phyloP scores from a whole-genome alignment of 2,113 vertebrate genomes.

The Nycticryphes semicollaris region DNA sequence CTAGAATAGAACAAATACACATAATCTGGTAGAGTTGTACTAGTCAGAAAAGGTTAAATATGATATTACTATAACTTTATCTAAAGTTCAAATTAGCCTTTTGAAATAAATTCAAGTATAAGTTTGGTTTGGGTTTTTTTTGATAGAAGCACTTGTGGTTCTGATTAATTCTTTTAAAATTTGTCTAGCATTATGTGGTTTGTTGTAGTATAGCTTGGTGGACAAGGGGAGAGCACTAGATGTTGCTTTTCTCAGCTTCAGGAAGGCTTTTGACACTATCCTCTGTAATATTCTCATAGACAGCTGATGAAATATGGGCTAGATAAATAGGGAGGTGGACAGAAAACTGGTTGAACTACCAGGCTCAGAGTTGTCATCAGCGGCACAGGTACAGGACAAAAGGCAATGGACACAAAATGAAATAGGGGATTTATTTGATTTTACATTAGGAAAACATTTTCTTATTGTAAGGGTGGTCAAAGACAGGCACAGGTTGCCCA shows the following conservation, averaged over 20 bases:
- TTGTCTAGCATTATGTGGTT: not conserved
- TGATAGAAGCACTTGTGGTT: not conserved
- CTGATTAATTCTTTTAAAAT: not conserved
- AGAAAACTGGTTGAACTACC: not conserved
- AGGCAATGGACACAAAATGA: not conserved
- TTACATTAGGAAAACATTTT: not conserved
- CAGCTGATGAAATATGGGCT: not conserved
- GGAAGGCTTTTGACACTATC: not conserved
- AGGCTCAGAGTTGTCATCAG: not conserved
- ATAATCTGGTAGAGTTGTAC: not conserved
- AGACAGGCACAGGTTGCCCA: not conserved
- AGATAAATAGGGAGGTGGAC: not conserved
- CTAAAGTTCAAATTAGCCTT: not conserved
- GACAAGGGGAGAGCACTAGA: not conserved
- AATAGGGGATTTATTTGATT: not conserved
- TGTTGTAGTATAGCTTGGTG: not conserved
- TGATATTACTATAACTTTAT: not conserved
- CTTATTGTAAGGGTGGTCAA: not conserved
- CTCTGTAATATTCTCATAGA: not conserved
- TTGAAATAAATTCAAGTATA: not conserved
- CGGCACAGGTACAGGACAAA: fast-evolving
- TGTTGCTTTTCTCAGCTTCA: not conserved
- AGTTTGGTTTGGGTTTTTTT: not conserved
- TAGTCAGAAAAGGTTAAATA: not conserved
- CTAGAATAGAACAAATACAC: not conserved